Percentiles rank a stretch among this genome's conserved stretches.
These are phyloP conservation scores for Pao palembangensis DNA, from an alignment of 2,113 vertebrate species.

Conservation along the genomic window DNA sequence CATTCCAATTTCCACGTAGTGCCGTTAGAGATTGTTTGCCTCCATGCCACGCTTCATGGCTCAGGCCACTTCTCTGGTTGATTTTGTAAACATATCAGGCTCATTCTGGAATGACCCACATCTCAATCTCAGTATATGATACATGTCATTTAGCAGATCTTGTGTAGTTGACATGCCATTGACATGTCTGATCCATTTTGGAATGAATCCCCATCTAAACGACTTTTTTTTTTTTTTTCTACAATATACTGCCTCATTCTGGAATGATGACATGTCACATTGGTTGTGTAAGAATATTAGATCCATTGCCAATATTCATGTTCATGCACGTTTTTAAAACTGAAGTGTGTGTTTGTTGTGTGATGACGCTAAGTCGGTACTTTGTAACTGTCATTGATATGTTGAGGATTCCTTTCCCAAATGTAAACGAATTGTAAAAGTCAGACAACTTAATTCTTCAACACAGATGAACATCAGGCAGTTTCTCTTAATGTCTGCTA, in stretches of 20 bases:
- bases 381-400: conserved; percentile 15
- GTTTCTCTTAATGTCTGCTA: conserved; percentile 42
- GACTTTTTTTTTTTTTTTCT: conserved; percentile 15
- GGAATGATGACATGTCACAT: conserved; percentile 53
- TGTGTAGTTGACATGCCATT: conserved; percentile 50
- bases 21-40: conserved; percentile 62
- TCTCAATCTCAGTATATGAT: conserved; percentile 38
- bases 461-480: conserved; percentile 6
- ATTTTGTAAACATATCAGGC: conserved; percentile 57
- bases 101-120: conserved; percentile 67
- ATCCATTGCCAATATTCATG: conserved; percentile 71
- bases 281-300: conserved; percentile 63
- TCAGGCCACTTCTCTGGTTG: conserved; percentile 64
- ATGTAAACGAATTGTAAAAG: conserved; percentile 11
- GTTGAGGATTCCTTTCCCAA: background rate
- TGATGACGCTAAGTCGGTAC: conserved; percentile 33
- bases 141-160: conserved; percentile 58
- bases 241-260: conserved; percentile 40
- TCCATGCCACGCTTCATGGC: conserved; percentile 72
- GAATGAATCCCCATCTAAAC: conserved; percentile 53
- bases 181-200: conserved; percentile 59
- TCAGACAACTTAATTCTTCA: conserved; percentile 25
- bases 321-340: conserved; percentile 59
- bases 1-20: conserved; percentile 67
- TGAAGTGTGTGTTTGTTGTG: conserved; percentile 41